A percentile compares a stretch with the other conserved stretches of the same genome.
Conservation (phyloP, 2,113 vertebrate species). For the Muntiacus reevesi region DNA sequence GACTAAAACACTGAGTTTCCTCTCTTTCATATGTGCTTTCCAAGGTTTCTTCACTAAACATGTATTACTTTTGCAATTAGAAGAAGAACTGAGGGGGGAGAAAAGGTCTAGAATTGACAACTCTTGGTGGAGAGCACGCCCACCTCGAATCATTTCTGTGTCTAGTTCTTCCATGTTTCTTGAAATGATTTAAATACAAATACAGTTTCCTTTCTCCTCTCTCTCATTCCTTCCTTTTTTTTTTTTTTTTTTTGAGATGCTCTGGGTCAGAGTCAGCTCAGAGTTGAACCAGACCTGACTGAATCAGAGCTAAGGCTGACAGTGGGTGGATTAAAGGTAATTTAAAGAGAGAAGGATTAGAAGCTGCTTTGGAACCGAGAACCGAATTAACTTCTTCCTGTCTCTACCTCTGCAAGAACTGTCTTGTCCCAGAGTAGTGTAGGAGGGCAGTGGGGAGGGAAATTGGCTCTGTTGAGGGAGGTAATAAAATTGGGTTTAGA, state of each 20-base stretch:
- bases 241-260: background rate
- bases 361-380: background rate
- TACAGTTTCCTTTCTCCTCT: background rate
- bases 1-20: background rate
- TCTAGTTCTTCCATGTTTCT: background rate
- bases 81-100: background rate
- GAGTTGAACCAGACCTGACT: background rate
- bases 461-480: background rate
- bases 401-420: slow-evolving; percentile 2
- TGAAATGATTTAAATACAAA: background rate
- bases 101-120: background rate
- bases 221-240: background rate
- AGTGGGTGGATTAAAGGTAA: background rate
- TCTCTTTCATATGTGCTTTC: background rate
- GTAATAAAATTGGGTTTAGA: background rate
- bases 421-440: background rate
- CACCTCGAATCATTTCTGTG: background rate
- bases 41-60: background rate
- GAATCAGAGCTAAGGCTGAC: background rate
- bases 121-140: background rate
- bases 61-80: background rate
- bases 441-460: background rate
- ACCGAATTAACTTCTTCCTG: background rate
- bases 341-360: background rate
- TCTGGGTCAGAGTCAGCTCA: background rate